phyloP scores from a whole-genome alignment of 1,140 invertebrate genomes.

The Oreohelix idahoensis region DNA sequence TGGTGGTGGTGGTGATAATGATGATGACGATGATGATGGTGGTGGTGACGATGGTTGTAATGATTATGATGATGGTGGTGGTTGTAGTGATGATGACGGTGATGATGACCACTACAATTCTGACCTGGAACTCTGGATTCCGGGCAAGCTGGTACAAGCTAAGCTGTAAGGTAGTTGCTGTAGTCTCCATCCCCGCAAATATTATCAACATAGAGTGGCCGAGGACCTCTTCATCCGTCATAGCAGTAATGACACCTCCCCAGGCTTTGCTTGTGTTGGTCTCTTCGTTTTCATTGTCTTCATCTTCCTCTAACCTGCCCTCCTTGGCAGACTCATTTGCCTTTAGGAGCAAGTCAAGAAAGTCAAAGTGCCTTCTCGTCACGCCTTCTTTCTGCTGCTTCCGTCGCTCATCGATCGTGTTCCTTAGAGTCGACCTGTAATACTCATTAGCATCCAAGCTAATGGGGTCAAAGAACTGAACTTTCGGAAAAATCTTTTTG shows the following conservation, averaged over 20 bases:
- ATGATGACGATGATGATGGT: too few relatives aligned
- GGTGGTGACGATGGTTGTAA: too few relatives aligned
- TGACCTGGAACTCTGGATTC: slow-evolving; percentile 1
- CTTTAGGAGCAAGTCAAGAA: slow-evolving; percentile 12
- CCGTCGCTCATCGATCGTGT: not conserved
- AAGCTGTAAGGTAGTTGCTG: slow-evolving; percentile 74
- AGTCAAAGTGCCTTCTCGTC: not conserved
- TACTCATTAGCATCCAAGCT: not conserved
- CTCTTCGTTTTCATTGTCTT: not conserved
- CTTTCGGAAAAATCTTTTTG: not conserved
- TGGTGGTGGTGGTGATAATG: too few relatives aligned
- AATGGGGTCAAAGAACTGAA: slow-evolving; percentile 3
- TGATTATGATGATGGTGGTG: too few relatives aligned
- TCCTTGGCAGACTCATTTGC: slow-evolving; percentile 9
- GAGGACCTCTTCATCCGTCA: slow-evolving; percentile 77
- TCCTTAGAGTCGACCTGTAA: not conserved
- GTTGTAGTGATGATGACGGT: too few relatives aligned
- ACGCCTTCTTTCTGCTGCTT: not conserved
- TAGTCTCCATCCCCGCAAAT: slow-evolving; percentile 80
- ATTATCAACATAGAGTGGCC: slow-evolving; percentile 81
- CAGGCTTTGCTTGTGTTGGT: not conserved
- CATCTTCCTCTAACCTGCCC: not conserved
- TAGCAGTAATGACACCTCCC: not conserved
- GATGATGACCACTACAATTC: too few relatives aligned
- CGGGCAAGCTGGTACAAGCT: not conserved